Base-by-base conservation (phyloP, 2,113 vertebrate species). In the Peromyscus leucopus region DNA sequence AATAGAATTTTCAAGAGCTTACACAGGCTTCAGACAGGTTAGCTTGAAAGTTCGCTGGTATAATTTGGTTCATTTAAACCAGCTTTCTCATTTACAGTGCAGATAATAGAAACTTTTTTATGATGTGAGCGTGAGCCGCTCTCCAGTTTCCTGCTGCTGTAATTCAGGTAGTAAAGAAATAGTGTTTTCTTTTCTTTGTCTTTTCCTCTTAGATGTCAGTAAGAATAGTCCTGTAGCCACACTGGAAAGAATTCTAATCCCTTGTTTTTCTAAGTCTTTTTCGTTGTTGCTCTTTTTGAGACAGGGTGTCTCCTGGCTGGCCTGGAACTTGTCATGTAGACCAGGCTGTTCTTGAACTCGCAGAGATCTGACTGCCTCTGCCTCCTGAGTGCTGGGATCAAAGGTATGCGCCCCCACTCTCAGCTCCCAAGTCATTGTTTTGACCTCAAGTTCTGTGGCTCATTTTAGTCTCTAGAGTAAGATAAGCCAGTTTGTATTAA, bases 1-100 rank as follows among this genome's bases (percentile, higher is more conserved):
- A 22, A 57, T 12, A 74, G 55, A 57, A 88, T 96, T 63, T 95
- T 91, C 10, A 87, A 9, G 65, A 71, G 36, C 36, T 59, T 42
- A 71, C 1, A 36, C 39, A 57, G 51, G 33, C 28, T 78, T 89
- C 74, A 79, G 36, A 21, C 55, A 61, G 33, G 33, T 16, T 80
- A 76, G 33, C n/a, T 93, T 94, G 76, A 88, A 65, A n/a, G 86
- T 69, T 95, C 61, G 39, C 61, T 69, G 0, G 79, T 93, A 8
- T 8, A 61, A 33, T 19, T 57, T 76, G 91, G 31, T 36, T n/a
- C 83, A 0, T 83, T 86, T 80, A 72, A 84, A 59, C 39, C 28
- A 61, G 3, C 4, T 85, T 89, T 42, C 39, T 83, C 55, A 63
- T 55, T 22, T 65, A 42, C 76, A 69, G 36, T 55, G n/a, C 26